Conservation (phyloP, 37 sponge, comb jelly and placozoan species). For the Amphimedon queenslandica region DNA sequence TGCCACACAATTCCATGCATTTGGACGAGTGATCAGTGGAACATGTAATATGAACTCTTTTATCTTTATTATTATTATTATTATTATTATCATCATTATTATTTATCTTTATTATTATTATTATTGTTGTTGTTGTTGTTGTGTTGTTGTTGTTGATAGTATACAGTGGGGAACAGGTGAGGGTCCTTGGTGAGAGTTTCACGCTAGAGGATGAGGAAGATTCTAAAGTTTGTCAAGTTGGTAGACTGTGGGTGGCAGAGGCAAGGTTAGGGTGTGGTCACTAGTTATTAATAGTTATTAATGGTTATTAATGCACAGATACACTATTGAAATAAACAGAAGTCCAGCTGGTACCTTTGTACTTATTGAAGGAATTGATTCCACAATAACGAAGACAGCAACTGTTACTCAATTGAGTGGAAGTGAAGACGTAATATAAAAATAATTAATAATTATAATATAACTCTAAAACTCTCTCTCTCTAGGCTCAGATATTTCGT, state of each 20-base stretch:
- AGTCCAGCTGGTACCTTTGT: constrained; percentile 97
- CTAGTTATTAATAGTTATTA: not conserved
- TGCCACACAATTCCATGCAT: constrained; percentile 91
- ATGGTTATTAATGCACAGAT: constrained; percentile 26
- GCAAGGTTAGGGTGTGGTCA: constrained; percentile 58
- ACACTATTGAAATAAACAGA: constrained; percentile 78
- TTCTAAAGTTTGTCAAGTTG: constrained; percentile 72
- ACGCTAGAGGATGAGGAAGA: constrained; percentile 98
- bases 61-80: not conserved
- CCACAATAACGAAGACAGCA: constrained; percentile 94
- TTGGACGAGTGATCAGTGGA: constrained; percentile 94
- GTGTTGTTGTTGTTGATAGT: too few relatives aligned
- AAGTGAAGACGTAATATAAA: constrained; percentile 77
- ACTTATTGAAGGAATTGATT: constrained; percentile 87
- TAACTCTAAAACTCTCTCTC: not conserved
- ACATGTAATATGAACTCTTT: constrained; percentile 45
- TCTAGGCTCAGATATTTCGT: constrained; percentile 83
- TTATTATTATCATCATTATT: not conserved
- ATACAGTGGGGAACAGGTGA: constrained; percentile 80
- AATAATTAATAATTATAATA: not conserved
- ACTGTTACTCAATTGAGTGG: constrained; percentile 82
- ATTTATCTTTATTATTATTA: too few relatives aligned
- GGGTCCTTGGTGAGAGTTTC: constrained; percentile 93
- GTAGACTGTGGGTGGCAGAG: constrained; percentile 92
- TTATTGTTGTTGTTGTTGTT: too few relatives aligned